Evolutionary conservation across 2,888 invertebrate species (phyloP).

Genomic region (Ptychoptera albimana): DNA sequence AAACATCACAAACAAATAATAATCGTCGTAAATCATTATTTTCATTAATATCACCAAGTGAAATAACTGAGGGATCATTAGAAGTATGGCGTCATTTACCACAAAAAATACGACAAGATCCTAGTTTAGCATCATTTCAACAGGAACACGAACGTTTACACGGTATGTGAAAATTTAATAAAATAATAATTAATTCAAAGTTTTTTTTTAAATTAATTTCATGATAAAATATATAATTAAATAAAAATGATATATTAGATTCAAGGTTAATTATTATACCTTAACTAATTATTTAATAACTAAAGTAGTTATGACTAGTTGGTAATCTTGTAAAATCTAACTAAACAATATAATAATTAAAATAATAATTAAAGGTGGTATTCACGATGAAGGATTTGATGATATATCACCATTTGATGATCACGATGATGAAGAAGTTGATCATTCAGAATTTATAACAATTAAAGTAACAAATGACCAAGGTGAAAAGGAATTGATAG

Average conservation of each 20-base stretch:
- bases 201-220: not conserved
- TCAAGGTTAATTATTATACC: no score
- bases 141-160: conserved; percentile 27
- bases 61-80: conserved; percentile 41
- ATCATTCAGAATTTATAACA: conserved; percentile 19
- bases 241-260: no score
- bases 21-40: conserved; percentile 12
- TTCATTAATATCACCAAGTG: conserved; percentile 30
- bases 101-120: conserved; percentile 47
- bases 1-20: not conserved
- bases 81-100: conserved; percentile 50
- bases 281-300: no score
- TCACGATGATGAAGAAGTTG: conserved; percentile 2
- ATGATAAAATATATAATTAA: not conserved
- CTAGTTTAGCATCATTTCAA: conserved; percentile 42
- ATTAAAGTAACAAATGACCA: conserved; percentile 12
- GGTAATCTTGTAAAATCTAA: no score
- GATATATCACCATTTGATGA: not conserved
- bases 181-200: not conserved
- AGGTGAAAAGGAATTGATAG: not conserved
- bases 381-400: not conserved
- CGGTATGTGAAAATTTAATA: conserved; percentile 17
- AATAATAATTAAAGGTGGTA: conserved; percentile 2
- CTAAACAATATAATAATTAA: not conserved
- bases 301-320: no score